A percentile compares a stretch with the other conserved stretches of the same genome.
phyloP scores from a whole-genome alignment of 1,140 invertebrate genomes.

The Kradibia gibbosae region DNA sequence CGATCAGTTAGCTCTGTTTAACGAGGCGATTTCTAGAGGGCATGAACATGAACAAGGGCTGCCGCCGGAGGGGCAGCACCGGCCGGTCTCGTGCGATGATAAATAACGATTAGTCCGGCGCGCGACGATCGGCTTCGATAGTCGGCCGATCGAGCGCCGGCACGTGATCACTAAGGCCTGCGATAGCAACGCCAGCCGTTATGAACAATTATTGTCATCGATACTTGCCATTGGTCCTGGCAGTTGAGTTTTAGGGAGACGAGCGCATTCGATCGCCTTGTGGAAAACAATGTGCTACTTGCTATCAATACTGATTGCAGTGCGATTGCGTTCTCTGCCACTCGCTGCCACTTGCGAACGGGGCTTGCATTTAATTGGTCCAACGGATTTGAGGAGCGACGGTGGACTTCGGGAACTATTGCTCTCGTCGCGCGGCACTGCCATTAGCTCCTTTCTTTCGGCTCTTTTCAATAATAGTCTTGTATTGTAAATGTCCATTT shows the following conservation, averaged over 20 bases:
- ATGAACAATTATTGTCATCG: slow-evolving; percentile 2
- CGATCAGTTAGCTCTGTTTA: slow-evolving; percentile 60
- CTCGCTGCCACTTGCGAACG: not conserved
- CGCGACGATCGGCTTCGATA: not conserved
- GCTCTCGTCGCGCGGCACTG: no score
- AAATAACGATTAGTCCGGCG: slow-evolving; percentile 71
- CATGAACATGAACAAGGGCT: slow-evolving; percentile 51
- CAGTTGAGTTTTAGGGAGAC: not conserved
- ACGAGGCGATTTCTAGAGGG: slow-evolving; percentile 64
- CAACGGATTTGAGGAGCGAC: not conserved
- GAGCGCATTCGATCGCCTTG: not conserved
- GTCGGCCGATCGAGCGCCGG: not conserved
- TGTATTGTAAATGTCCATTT: no score
- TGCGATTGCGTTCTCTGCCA: not conserved
- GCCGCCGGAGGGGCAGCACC: not conserved
- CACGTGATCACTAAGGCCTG: slow-evolving; percentile 11
- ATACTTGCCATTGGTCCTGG: no score
- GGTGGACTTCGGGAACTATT: no score
- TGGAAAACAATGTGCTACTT: not conserved
- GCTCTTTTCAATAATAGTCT: no score
- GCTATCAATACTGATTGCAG: not conserved
- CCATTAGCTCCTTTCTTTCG: no score
- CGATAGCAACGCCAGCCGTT: no score
- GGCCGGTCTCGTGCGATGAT: slow-evolving; percentile 60
- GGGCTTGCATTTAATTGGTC: not conserved